Evolutionary conservation across 1,140 invertebrate species (phyloP), one percentile per base, ranked within the genome.

Genomic region (Adoxophyes honmai): DNA sequence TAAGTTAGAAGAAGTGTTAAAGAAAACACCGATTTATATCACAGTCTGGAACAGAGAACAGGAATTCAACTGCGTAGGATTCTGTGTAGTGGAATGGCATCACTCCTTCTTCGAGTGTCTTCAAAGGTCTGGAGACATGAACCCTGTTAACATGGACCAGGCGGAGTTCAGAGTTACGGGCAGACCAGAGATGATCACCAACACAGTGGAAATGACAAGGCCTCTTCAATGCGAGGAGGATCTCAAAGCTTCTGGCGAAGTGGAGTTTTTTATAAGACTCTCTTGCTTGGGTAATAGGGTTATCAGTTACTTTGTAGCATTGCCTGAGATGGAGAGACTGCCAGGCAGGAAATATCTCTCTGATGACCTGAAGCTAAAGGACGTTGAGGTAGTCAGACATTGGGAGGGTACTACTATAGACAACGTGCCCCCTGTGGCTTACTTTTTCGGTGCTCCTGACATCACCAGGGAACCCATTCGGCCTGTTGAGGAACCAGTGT

Each of bases 41-140:
- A 80, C 80, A 4, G 86, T 87, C 8, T 87, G 81, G 84, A 87
- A 88, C 35, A 79, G 84, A 62, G 81, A 88, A 28, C 70, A 87
- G 57, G 72, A 81, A n/a, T 73, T 88, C 67, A 81, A 86, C 21
- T 88, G 86, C 33, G 60, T 84, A 39, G 84, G 86, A 4, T 86
- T 85, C 52, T 78, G 73, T 52, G 58, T 75, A 13, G 74, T 87
- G 7, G 62, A 83, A 55, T 88, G 86, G 86, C 78, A 88, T 34
- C 59, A 88, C 52, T 71, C 79, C 1, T 87, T 87, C 56, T 77
- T 85, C n/a, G 66, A 80, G 4, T 77, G 77, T 37, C 59, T 89
- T 21, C 61, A 85, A 64, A 76, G 60, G 59, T 60, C 80, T 11
- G 75, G 34, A 6, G 78, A 81, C 16, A 34, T 84, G 13, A 87